These are phyloP conservation scores for Drosophila gunungcola DNA, from an alignment of 1,140 invertebrate genomes.

Conservation along the genomic window DNA sequence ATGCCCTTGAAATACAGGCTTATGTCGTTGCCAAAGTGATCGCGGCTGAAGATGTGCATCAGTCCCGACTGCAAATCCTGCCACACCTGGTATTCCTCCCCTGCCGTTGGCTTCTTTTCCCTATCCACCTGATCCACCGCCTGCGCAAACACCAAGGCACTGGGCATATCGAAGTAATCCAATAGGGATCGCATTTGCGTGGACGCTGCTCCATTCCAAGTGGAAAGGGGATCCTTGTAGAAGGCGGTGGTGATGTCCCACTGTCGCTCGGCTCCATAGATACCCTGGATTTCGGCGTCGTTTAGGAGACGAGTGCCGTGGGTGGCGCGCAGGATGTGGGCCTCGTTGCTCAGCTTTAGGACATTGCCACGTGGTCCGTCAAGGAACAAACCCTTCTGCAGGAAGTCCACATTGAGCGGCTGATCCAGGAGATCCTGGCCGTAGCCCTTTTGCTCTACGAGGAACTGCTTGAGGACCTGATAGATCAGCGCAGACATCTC, in stretches of 20 bases:
- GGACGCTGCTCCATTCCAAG: conserved; percentile 88
- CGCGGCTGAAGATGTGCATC: conserved; percentile 87
- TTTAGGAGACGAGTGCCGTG: conserved; percentile 89
- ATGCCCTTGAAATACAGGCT: conserved; percentile 88
- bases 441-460: conserved; percentile 89
- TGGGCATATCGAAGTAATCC: conserved; percentile 92
- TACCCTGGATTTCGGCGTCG: conserved; percentile 86
- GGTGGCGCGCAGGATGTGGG: conserved; percentile 88
- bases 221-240: conserved; percentile 86
- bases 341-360: conserved; percentile 87
- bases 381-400: conserved; percentile 91
- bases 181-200: conserved; percentile 88
- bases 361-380: conserved; percentile 91
- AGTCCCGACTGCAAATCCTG: conserved; percentile 88
- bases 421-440: conserved; percentile 85
- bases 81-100: conserved; percentile 87
- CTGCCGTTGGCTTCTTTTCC: neutral
- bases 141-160: conserved; percentile 89
- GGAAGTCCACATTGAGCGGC: conserved; percentile 87
- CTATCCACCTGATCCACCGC: conserved; percentile 89
- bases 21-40: conserved; percentile 86
- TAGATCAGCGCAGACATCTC: conserved; percentile 88
- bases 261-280: conserved; percentile 87
- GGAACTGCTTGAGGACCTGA: conserved; percentile 87
- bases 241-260: conserved; percentile 87